Conservation (phyloP, 2,113 vertebrate genomes). For the Motacilla tschutschensis region DNA sequence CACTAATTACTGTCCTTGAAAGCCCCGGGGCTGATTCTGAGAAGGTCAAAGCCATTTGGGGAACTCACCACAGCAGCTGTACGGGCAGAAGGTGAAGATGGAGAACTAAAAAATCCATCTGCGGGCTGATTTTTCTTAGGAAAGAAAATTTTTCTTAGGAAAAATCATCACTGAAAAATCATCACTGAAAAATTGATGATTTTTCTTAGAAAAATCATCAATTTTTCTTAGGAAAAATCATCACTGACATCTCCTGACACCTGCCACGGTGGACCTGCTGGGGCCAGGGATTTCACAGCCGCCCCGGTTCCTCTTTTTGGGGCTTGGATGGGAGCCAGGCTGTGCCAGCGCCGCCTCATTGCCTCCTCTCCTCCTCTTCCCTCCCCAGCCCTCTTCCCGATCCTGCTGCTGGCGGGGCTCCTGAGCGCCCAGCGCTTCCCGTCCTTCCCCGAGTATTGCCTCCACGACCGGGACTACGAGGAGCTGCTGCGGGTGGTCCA, state of each 20-base stretch:
- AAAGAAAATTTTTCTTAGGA: no score
- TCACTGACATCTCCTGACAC: not conserved
- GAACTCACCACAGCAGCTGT: not conserved
- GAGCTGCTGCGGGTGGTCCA: not conserved
- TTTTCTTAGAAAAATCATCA: no score
- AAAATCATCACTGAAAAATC: no score
- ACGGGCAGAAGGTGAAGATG: not conserved
- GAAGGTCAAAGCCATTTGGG: not conserved
- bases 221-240: no score
- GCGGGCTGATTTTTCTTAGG: not conserved
- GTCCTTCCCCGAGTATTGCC: not conserved
- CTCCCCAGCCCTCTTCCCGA: not conserved
- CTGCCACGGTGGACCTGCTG: rapidly evolving
- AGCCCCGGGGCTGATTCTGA: not conserved
- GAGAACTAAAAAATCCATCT: no score
- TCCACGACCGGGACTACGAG: not conserved
- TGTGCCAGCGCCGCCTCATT: rapidly evolving
- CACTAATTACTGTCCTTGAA: not conserved
- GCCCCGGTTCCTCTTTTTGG: rapidly evolving
- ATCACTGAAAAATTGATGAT: no score
- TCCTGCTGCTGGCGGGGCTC: not conserved
- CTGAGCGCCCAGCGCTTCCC: not conserved
- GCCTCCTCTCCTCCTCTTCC: not conserved
- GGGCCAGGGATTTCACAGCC: not conserved
- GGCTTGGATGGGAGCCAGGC: not conserved